A percentile compares a stretch with the other conserved stretches of the same genome.
Conservation (phyloP, 92 coral and sea anemone species). For the Meandrina meandrites region DNA sequence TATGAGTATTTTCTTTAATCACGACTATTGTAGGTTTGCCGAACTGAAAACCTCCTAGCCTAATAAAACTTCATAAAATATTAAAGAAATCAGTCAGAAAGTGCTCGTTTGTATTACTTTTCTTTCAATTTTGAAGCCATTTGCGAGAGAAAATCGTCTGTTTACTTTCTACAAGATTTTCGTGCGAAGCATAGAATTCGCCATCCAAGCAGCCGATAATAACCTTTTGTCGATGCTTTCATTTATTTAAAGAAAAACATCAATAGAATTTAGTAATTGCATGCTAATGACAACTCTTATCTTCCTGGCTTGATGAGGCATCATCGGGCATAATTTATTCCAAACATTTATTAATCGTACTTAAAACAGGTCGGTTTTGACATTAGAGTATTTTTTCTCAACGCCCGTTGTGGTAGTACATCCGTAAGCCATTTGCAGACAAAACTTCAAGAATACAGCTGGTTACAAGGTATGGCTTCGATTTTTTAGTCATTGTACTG, state of each 20-base stretch:
- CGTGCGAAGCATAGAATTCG: not conserved
- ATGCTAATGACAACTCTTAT: constrained; percentile 22
- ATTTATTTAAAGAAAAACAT: not conserved
- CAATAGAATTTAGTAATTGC: constrained; percentile 22
- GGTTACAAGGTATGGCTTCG: not conserved
- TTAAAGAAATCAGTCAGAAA: not conserved
- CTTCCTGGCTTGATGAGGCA: constrained; percentile 14
- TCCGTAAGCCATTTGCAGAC: not conserved
- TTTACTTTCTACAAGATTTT: not conserved
- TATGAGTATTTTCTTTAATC: not conserved
- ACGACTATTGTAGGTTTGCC: not conserved
- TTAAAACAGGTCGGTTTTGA: not conserved
- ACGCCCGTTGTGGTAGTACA: not conserved
- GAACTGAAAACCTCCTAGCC: not conserved
- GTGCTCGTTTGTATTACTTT: not conserved
- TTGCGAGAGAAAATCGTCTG: not conserved
- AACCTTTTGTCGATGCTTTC: constrained; percentile 3
- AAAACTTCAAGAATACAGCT: not conserved
- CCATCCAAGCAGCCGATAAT: not conserved
- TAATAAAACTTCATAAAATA: not conserved
- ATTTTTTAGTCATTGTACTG: not conserved
- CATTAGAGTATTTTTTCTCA: not conserved
- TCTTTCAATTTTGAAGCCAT: not conserved
- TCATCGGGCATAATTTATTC: constrained; percentile 31
- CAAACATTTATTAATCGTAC: not conserved